Base-by-base conservation (phyloP, 2,888 invertebrate genomes). In the Amblyteles armatorius region DNA sequence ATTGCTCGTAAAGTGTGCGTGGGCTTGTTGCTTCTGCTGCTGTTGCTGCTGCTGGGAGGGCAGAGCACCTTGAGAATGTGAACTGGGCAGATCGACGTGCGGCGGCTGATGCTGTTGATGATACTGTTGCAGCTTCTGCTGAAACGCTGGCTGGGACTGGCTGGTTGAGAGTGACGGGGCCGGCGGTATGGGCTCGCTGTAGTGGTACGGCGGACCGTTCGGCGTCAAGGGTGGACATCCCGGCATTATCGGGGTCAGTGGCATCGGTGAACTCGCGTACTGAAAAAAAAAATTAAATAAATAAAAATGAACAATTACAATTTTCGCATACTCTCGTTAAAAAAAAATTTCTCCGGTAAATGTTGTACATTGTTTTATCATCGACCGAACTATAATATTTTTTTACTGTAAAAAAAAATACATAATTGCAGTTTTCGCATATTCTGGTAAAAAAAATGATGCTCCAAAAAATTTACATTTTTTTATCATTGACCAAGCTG, bases 111-210 rank as follows among this genome's bases (percentile, higher is more conserved):
- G 91, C 82, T 89, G 90, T 74, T 90, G 92, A 79, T 92, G 92
- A 84, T 93, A 93, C 84, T 92, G 91, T 84, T 91, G 90, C 65
- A 92, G 88, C 83, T 93, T 93, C 79, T 93, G 93, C 79, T 93
- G 93, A 87, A 93, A 93, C 40, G 92, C 93, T 16, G 93, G 92
- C 72, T 94, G 93, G 29, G 93, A 93, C 81, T 94, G 94, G 78
- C 93, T 93, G 33, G 91, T 92, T 22, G 93, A 92, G 57, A 93
- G 90, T 88, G 90, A 93, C 77, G 88, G 94, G 88, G 94, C 94
- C 92, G 90, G 95, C 91, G 94, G 96, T 94, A 91, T 93, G 26
- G 93, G 95, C 94, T 94, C 96, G 94, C 87, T 95, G 94, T 94
- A 95, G 92, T 92, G 95, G 94, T 93, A 95, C 93, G 92, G 95